These are phyloP conservation scores for Sebastes flavidus DNA, from an alignment of 2,797 vertebrate genomes.

Conservation along the genomic window DNA sequence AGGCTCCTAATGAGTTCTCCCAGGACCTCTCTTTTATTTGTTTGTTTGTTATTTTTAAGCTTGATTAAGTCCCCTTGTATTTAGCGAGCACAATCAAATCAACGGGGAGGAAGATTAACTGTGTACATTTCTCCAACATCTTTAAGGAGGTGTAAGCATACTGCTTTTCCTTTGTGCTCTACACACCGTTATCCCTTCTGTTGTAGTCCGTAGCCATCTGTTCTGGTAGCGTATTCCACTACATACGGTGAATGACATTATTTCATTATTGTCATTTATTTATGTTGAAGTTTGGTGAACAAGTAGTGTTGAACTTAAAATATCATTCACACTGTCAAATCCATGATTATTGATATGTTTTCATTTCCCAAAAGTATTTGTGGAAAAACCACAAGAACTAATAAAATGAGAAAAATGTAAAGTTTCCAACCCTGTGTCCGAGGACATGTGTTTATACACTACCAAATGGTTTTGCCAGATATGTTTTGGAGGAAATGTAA, in stretches of 20 bases:
- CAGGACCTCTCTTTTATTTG: constrained; percentile 86
- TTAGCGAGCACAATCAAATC: constrained; percentile 85
- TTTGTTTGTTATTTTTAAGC: constrained; percentile 89
- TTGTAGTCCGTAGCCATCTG: constrained; percentile 1
- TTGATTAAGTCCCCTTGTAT: constrained; percentile 88
- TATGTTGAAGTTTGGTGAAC: background rate
- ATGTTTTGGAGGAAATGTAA: background rate
- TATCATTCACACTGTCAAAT: background rate
- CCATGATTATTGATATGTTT: background rate
- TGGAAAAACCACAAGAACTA: background rate
- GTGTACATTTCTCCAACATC: constrained; percentile 70
- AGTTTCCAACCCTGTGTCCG: background rate
- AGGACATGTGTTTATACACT: background rate
- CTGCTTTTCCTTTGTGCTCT: constrained; percentile 26
- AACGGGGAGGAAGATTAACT: constrained; percentile 81
- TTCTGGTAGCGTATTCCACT: background rate
- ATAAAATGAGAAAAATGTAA: background rate
- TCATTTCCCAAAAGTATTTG: background rate
- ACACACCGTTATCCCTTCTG: background rate
- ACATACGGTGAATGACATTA: background rate
- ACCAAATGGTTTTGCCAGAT: background rate
- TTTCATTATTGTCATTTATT: background rate
- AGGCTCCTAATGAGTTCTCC: constrained; percentile 88
- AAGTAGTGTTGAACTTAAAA: background rate
- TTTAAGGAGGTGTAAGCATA: constrained; percentile 65